A percentile compares a stretch with the other conserved stretches of the same genome.
phyloP scores from a whole-genome alignment of 1,140 invertebrate species.

The Glossosoma conforme region DNA sequence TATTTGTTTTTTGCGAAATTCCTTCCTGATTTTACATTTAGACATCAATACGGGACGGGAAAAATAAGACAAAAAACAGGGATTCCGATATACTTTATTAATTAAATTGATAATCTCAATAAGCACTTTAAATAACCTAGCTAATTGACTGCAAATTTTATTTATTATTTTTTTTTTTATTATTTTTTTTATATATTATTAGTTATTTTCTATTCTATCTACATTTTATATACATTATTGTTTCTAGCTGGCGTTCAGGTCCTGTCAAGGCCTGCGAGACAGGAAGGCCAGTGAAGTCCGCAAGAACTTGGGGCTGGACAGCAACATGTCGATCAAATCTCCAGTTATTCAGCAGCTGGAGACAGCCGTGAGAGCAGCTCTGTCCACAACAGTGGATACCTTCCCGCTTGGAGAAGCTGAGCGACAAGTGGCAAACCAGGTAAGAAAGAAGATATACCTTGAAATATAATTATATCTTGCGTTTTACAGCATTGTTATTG shows the following conservation, averaged over 20 bases:
- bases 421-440: slow-evolving; percentile 56
- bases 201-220: not conserved
- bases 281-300: slow-evolving; percentile 54
- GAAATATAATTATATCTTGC: too few relatives aligned
- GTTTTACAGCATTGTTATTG: too few relatives aligned
- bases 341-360: slow-evolving; percentile 36
- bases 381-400: slow-evolving; percentile 50
- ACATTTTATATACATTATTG: too few relatives aligned
- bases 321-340: too few relatives aligned
- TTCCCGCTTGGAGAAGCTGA: slow-evolving; percentile 59
- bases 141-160: not conserved
- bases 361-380: slow-evolving; percentile 45
- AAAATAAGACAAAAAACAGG: too few relatives aligned
- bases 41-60: too few relatives aligned
- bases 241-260: slow-evolving; percentile 58
- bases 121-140: too few relatives aligned
- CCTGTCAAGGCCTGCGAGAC: slow-evolving; percentile 57
- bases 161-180: slow-evolving; percentile 1
- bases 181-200: slow-evolving; percentile 9
- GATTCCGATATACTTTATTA: too few relatives aligned
- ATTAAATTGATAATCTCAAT: too few relatives aligned
- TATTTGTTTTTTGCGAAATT: too few relatives aligned
- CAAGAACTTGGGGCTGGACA: slow-evolving; percentile 47
- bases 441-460: too few relatives aligned
- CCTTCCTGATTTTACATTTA: too few relatives aligned